Base-by-base conservation (phyloP, 1,140 invertebrate genomes). In the Paracyclopina nana region DNA sequence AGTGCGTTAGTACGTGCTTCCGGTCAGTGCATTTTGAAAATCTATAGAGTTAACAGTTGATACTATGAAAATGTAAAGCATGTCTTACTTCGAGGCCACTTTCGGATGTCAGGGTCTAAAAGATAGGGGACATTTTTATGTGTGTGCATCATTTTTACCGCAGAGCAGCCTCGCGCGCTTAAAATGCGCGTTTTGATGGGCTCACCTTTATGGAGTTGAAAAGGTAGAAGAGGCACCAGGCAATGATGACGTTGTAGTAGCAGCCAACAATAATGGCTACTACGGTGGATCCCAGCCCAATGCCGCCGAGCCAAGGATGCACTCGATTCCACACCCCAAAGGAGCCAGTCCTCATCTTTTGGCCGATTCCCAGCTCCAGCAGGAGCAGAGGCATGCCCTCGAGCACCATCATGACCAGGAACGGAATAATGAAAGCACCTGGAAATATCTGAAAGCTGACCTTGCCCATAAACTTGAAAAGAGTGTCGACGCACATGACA, bases 231-330 rank as follows among this genome's bases (percentile, higher is more conserved):
- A 97, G 80, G 55, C 90, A 92, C 91, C 91, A 97, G 34, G 88
- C 90, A 59, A 97, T 90, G 62, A 97, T 95, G 55, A 95, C 86
- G 61, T 96, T 96, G 70, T 97, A 97, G 65, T 97, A 97, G 28
- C 95, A 71, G 46, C 64, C 68, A 9, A 69, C 68, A 40, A 70
- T 58, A 55, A 65, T 62, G 1, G 82, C 81, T 16, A 95, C 86
- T 42, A 94, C 76, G 59, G 84, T 87, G 46, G 80, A 82, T 11
- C 86, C 79, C 50, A 92, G 83, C 14, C 82, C 81, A 54, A 87
- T 82, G 30, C 82, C 83, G 4, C 83, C 84, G 50, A 88, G 68
- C 79, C 84, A 88, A 0, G 87, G 85, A 61, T 90, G 82, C 55
- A 88, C 85, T 40, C 80, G 82, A 63, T 87, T 92, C 87, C 88